These are phyloP conservation scores for Ispidina lecontei DNA, from an alignment of 2,797 vertebrate genomes.

Conservation along the genomic window DNA sequence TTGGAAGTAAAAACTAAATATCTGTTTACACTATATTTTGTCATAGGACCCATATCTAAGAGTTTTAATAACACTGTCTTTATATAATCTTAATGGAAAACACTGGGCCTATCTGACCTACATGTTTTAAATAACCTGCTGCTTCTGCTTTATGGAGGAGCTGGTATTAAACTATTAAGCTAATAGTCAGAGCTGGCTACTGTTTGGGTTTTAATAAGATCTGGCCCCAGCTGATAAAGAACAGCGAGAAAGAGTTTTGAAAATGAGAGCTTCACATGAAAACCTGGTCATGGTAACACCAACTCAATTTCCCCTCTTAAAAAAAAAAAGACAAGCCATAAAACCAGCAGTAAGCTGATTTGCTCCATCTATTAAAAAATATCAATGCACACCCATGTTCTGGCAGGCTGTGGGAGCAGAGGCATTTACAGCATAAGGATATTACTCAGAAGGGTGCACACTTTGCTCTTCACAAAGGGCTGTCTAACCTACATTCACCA, in stretches of 20 bases:
- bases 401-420: not conserved
- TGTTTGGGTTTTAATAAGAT: constrained; percentile 29
- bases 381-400: not conserved
- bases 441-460: not conserved
- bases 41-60: not conserved
- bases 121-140: constrained; percentile 48
- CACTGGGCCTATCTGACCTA: not conserved
- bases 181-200: constrained; percentile 21
- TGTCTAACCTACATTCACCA: not conserved
- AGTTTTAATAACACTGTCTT: not conserved
- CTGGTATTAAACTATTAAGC: constrained; percentile 48
- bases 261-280: not conserved
- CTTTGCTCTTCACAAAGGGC: not conserved
- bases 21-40: not conserved
- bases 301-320: not conserved
- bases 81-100: constrained; percentile 13
- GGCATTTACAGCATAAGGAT: not conserved
- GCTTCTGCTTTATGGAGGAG: constrained; percentile 25
- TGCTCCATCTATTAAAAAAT: not conserved
- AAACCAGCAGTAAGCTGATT: not conserved
- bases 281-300: not conserved
- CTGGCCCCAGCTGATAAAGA: constrained; percentile 20
- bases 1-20: not conserved
- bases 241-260: not conserved
- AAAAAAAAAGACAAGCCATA: not conserved